Percentiles rank a stretch among this genome's conserved stretches.
phyloP scores from a whole-genome alignment of 2,888 invertebrate genomes.

The Pseudolycoriella hygida region DNA sequence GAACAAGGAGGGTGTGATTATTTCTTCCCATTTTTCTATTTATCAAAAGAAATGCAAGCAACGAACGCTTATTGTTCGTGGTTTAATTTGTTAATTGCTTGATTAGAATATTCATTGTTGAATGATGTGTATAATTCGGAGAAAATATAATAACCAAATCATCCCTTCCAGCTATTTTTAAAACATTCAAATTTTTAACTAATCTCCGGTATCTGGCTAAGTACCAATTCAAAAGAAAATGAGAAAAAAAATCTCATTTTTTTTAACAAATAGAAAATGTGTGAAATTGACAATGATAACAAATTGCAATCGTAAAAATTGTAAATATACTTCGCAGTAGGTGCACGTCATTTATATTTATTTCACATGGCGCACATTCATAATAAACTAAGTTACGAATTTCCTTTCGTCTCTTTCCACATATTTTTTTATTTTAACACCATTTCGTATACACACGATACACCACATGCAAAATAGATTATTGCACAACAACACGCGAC shows the following conservation, averaged over 20 bases:
- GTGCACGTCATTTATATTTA: background rate
- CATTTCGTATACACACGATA: too few species aligned
- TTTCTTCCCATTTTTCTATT: background rate
- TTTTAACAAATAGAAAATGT: background rate
- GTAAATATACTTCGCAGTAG: background rate
- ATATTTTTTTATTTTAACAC: too few species aligned
- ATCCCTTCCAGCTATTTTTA: background rate
- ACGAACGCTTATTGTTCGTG: background rate
- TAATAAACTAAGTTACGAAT: background rate
- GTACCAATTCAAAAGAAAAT: too few species aligned
- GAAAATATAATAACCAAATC: background rate
- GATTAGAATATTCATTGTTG: background rate
- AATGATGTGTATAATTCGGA: background rate
- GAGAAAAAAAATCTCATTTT: background rate
- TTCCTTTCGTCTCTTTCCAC: background rate
- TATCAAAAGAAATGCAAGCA: too few species aligned
- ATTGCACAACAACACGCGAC: background rate
- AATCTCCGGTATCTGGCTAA: too few species aligned
- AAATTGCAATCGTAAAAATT: conserved; percentile 1
- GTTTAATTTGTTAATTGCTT: background rate
- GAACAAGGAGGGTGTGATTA: background rate
- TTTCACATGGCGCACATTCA: background rate
- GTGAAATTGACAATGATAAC: conserved; percentile 7
- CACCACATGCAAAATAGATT: background rate
- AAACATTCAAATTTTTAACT: too few species aligned